Evolutionary conservation across 2,113 vertebrate genomes (phyloP).

Genomic region (Hemicordylus capensis): DNA sequence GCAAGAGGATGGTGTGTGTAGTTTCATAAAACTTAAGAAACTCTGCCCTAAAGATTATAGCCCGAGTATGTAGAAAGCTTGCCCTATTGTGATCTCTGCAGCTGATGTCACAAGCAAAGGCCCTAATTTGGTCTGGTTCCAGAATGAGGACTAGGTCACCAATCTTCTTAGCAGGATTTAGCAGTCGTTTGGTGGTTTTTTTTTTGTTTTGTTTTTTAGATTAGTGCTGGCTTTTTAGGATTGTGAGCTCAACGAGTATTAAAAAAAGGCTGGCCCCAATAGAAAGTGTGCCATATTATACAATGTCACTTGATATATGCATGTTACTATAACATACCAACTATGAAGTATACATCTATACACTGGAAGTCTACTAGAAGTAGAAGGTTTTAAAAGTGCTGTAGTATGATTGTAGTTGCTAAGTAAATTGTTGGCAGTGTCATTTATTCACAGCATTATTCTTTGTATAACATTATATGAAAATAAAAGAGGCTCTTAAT

Average conservation of each 20-base stretch:
- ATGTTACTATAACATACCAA: background rate
- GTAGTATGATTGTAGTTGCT: background rate
- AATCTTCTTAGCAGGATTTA: conserved; percentile 73
- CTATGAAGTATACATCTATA: fast-evolving
- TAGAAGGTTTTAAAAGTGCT: conserved; percentile 6
- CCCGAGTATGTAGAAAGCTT: background rate
- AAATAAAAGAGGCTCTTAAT: background rate
- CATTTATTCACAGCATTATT: background rate
- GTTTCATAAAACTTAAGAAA: background rate
- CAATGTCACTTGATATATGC: conserved; percentile 30
- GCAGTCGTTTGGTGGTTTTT: conserved; percentile 27
- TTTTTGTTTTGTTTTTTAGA: conserved; percentile 58
- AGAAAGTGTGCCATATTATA: conserved; percentile 52
- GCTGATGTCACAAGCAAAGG: conserved; percentile 23
- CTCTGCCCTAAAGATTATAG: fast-evolving
- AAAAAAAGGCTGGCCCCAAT: conserved; percentile 46
- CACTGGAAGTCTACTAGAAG: conserved; percentile 1
- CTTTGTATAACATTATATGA: background rate
- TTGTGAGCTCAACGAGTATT: conserved; percentile 59
- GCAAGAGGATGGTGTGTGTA: fast-evolving
- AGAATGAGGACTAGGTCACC: conserved; percentile 56
- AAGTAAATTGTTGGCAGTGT: background rate
- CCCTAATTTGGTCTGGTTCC: conserved; percentile 42
- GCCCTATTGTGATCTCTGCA: conserved; percentile 13
- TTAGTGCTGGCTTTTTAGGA: conserved; percentile 70